A percentile compares a stretch with the other conserved stretches of the same genome.
Conservation (phyloP, 2,113 vertebrate species). For the Pelodiscus sinensis region DNA sequence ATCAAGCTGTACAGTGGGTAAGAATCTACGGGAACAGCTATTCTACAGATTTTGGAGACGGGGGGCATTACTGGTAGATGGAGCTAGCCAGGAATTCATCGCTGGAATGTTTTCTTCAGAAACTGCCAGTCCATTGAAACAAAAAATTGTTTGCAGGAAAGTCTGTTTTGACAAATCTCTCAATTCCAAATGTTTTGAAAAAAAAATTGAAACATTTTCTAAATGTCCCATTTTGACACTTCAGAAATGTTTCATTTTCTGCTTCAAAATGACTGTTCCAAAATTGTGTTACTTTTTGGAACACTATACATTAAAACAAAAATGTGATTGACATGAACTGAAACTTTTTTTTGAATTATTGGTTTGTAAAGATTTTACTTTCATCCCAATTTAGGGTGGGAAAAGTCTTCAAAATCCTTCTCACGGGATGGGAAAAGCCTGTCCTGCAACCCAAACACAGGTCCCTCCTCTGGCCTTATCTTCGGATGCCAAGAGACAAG, state of each 20-base stretch:
- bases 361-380: neutral
- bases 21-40: neutral
- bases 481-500: neutral
- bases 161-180: accelerated
- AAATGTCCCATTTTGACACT: neutral
- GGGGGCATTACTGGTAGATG: neutral
- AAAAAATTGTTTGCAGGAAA: neutral
- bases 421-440: neutral
- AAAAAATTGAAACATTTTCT: neutral
- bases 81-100: neutral
- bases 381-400: neutral
- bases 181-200: neutral
- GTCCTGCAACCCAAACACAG: neutral
- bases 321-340: neutral
- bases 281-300: neutral
- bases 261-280: neutral
- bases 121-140: neutral
- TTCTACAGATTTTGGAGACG: neutral
- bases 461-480: neutral
- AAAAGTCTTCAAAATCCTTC: neutral
- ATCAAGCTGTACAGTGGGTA: accelerated
- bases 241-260: neutral
- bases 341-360: neutral
- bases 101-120: neutral
- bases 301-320: neutral